These are phyloP conservation scores for Pantelozetes paolii DNA, from an alignment of 2,888 invertebrate genomes.

Conservation along the genomic window DNA sequence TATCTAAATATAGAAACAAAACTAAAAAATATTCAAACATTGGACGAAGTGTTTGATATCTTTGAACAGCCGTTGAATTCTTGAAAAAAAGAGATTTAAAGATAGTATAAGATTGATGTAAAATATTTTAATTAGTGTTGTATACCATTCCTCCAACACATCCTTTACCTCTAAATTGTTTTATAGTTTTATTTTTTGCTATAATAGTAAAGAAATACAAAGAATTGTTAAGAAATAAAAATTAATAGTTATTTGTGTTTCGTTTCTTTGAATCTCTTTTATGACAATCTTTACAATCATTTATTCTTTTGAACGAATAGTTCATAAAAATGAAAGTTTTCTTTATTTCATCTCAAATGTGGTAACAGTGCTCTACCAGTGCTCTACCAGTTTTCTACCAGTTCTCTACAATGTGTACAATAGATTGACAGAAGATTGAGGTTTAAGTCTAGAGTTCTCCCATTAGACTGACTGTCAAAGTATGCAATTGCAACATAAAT, in stretches of 20 bases:
- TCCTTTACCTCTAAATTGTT: neutral
- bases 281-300: neutral
- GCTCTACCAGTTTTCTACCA: too few species aligned
- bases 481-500: neutral
- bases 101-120: neutral
- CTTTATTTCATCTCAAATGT: constrained; percentile 1
- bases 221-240: neutral
- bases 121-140: neutral
- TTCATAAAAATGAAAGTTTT: constrained; percentile 15
- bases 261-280: neutral
- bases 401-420: neutral
- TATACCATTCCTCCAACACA: neutral
- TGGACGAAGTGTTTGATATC: neutral
- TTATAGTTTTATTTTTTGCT: neutral
- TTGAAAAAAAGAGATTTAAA: neutral
- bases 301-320: neutral
- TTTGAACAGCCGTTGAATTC: neutral
- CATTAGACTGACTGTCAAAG: constrained; percentile 1
- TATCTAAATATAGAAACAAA: neutral
- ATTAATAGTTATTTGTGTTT: constrained; percentile 1
- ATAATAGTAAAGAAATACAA: too few species aligned
- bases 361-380: too few species aligned
- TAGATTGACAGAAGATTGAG: neutral
- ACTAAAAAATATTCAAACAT: neutral
- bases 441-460: neutral